phyloP scores from a whole-genome alignment of 2,888 invertebrate genomes.

The Cheilosia urbana region DNA sequence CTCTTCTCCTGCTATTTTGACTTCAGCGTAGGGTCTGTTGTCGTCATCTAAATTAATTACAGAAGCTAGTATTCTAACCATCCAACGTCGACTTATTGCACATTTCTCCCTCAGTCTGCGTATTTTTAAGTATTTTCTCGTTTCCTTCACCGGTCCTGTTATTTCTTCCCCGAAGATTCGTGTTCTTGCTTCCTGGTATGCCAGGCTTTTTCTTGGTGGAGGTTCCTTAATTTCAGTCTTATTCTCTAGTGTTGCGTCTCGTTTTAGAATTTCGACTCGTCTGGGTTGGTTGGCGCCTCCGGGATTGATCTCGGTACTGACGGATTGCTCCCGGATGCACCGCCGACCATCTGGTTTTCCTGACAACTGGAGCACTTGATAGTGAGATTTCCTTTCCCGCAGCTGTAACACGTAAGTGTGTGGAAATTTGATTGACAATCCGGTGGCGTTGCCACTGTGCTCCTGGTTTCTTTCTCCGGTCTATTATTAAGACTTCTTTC shows the following conservation, averaged over 20 bases:
- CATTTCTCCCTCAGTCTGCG: neutral
- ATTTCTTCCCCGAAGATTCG: constrained; percentile 7
- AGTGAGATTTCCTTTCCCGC: neutral
- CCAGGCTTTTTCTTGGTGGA: neutral
- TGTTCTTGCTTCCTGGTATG: neutral
- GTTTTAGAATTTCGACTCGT: neutral
- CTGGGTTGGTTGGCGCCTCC: neutral
- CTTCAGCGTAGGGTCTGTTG: constrained; percentile 18
- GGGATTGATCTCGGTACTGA: too few relatives aligned
- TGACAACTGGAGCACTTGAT: too few relatives aligned
- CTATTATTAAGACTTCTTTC: too few relatives aligned
- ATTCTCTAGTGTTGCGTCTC: neutral
- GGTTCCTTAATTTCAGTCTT: neutral
- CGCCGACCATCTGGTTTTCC: too few relatives aligned
- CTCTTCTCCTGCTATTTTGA: neutral
- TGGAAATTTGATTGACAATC: neutral
- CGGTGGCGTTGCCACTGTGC: neutral
- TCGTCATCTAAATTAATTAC: constrained; percentile 5
- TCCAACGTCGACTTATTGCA: neutral
- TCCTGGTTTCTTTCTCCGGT: neutral
- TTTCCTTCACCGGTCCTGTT: neutral
- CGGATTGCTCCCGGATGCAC: too few relatives aligned
- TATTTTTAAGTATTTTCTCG: neutral
- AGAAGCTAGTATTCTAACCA: neutral
- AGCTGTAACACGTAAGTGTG: constrained; percentile 3